phyloP scores from a whole-genome alignment of 2,113 vertebrate genomes.

The Condylura cristata region DNA sequence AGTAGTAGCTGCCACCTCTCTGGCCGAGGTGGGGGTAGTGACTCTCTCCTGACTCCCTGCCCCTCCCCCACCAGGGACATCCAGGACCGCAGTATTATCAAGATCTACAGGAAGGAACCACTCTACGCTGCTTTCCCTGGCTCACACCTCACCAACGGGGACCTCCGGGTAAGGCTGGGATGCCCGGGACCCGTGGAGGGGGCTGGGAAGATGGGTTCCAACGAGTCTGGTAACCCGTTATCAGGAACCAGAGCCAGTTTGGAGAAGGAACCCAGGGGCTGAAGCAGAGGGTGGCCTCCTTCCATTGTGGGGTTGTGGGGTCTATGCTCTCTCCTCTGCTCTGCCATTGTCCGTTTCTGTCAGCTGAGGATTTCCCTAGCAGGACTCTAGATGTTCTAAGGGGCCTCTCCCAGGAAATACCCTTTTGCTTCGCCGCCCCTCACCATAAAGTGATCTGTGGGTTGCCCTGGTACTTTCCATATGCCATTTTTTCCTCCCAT shows the following conservation, averaged over 20 bases:
- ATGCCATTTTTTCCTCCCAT: background rate
- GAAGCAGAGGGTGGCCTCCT: background rate
- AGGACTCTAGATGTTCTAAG: background rate
- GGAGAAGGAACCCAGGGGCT: background rate
- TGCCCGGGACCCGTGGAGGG: background rate
- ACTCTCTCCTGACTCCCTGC: background rate
- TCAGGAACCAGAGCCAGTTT: background rate
- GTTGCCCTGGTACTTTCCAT: background rate
- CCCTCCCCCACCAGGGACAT: constrained; percentile 89
- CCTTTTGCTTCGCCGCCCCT: background rate
- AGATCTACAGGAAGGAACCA: constrained; percentile 98
- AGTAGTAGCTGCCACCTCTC: background rate
- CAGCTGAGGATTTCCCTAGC: background rate
- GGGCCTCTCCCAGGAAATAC: background rate
- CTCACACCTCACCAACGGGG: constrained; percentile 96
- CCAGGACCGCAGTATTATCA: constrained; percentile 98
- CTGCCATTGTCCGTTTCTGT: background rate
- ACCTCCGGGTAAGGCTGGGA: constrained; percentile 92
- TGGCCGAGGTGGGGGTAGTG: background rate
- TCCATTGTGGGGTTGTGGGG: too few relatives aligned
- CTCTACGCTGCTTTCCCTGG: constrained; percentile 96
- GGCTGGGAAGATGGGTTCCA: background rate
- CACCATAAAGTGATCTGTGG: background rate
- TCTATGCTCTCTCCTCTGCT: background rate
- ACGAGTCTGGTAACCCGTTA: background rate